Percentiles rank a stretch among this genome's conserved stretches.
Evolutionary conservation across 1,140 invertebrate genomes (phyloP).

Genomic region (Eurosta solidaginis): DNA sequence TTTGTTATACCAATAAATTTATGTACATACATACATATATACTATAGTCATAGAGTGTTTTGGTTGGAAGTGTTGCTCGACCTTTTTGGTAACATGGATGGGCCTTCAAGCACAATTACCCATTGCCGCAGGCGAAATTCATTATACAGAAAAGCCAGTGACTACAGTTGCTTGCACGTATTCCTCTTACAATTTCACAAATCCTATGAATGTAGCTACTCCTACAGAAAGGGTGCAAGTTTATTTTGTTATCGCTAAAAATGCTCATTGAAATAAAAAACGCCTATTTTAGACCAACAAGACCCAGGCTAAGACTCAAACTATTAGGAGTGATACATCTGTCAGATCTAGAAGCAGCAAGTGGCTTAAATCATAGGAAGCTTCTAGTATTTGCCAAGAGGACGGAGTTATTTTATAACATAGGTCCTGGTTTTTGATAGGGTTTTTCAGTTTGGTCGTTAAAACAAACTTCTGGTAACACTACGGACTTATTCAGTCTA

Average conservation of each 20-base stretch:
- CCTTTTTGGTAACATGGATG: slow-evolving; percentile 77
- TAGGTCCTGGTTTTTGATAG: too few species aligned
- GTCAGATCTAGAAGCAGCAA: too few species aligned
- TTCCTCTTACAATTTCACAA: slow-evolving; percentile 42
- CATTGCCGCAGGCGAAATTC: slow-evolving; percentile 66
- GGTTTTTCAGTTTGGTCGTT: too few species aligned
- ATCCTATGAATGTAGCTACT: slow-evolving; percentile 59
- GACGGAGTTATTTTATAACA: too few species aligned
- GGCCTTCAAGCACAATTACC: slow-evolving; percentile 75
- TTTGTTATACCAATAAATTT: background rate
- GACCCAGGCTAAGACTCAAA: too few species aligned
- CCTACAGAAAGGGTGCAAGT: background rate
- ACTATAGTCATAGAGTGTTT: slow-evolving; percentile 68
- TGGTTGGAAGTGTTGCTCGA: slow-evolving; percentile 71
- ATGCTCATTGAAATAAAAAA: background rate
- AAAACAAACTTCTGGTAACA: too few species aligned
- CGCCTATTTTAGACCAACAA: slow-evolving; percentile 39
- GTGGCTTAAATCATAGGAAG: too few species aligned
- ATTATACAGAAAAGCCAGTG: slow-evolving; percentile 65
- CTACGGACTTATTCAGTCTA: too few species aligned
- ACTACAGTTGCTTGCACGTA: slow-evolving; percentile 70
- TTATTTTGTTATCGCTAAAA: background rate
- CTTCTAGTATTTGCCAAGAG: too few species aligned
- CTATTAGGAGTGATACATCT: too few species aligned
- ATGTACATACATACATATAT: background rate